Percentiles rank a stretch among this genome's conserved stretches.
Conservation (phyloP, 2,888 invertebrate species). For the Pteria penguin region DNA sequence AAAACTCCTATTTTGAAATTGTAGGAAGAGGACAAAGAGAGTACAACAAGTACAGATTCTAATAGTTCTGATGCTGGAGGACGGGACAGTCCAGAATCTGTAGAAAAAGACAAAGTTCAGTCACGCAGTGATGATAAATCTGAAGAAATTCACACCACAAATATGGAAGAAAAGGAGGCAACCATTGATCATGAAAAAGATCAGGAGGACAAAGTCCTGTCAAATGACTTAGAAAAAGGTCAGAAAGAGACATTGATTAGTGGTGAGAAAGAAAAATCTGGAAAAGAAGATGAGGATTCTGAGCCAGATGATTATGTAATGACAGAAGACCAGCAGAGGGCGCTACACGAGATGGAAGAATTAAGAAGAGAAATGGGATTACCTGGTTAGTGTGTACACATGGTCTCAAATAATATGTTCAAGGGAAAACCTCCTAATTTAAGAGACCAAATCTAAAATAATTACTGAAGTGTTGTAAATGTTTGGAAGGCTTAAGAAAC, state of each 20-base stretch:
- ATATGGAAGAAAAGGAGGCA: not conserved
- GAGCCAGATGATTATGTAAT: constrained; percentile 68
- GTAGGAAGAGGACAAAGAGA: not conserved
- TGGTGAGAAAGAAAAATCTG: constrained; percentile 26
- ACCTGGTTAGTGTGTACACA: too few relatives aligned
- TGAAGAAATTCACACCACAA: not conserved
- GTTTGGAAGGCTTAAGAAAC: too few relatives aligned
- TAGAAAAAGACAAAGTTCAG: constrained; percentile 1
- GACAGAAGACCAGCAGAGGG: constrained; percentile 74
- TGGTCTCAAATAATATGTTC: too few relatives aligned
- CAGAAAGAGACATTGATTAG: constrained; percentile 38
- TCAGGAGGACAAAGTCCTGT: not conserved
- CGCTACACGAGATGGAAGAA: constrained; percentile 71
- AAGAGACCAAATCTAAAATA: too few relatives aligned
- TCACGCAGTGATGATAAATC: not conserved
- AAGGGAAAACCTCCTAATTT: too few relatives aligned
- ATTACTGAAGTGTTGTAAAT: too few relatives aligned
- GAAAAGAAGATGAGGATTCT: constrained; percentile 58
- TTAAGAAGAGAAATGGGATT: constrained; percentile 67
- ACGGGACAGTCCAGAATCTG: not conserved
- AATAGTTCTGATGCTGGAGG: not conserved
- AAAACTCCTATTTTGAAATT: too few relatives aligned
- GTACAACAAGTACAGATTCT: not conserved
- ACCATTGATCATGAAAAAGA: constrained; percentile 2
- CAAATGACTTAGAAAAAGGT: constrained; percentile 45